Base-by-base conservation (phyloP, 2,113 vertebrate genomes). In the Laticauda laticaudata region DNA sequence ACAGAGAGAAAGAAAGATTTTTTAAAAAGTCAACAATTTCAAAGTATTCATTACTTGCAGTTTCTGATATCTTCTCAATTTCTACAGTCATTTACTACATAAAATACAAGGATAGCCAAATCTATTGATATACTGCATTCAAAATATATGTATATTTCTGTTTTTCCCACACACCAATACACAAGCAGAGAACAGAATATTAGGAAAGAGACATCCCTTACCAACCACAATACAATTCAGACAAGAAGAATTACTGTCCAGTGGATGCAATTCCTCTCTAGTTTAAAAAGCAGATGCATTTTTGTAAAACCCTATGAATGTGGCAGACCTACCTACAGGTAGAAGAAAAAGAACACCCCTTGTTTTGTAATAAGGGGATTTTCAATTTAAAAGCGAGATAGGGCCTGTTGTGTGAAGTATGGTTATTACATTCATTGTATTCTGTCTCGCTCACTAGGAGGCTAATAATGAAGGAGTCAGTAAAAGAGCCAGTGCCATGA, bases 331-430 rank as follows among this genome's bases (percentile, higher is more conserved):
- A 97, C 97, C 98, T 98, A 97, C 98, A 98, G 97, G 97, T 98
- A 94, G 96, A 97, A 97, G 97, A 97, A 96, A 98, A 98, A 98
- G 97, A 97, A 97, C 97, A 98, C 97, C 97, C 97, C 97, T 98
- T 98, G 98, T 98, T 98, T 98, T 98, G 98, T 98, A 98, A 98
- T 98, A 97, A 98, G 97, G 97, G 97, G 97, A 98, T 98, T 98
- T 98, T 98, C 98, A 98, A 98, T 98, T 98, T 98, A 97, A 98
- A 98, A 97, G 97, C 96, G 96, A 96, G 97, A 97, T 96, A 0
- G 93, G 96, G 98, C 96, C 98, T 98, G 98, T 98, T 97, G 97
- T 98, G 97, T 98, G 97, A 97, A 98, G 97, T 97, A 96, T 96
- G 97, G 98, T 98, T 98, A 98, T 98, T 98, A 98, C 98, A 98